Evolutionary conservation across 1,140 invertebrate genomes (phyloP).

Genomic region (Andrena cerasifolii): DNA sequence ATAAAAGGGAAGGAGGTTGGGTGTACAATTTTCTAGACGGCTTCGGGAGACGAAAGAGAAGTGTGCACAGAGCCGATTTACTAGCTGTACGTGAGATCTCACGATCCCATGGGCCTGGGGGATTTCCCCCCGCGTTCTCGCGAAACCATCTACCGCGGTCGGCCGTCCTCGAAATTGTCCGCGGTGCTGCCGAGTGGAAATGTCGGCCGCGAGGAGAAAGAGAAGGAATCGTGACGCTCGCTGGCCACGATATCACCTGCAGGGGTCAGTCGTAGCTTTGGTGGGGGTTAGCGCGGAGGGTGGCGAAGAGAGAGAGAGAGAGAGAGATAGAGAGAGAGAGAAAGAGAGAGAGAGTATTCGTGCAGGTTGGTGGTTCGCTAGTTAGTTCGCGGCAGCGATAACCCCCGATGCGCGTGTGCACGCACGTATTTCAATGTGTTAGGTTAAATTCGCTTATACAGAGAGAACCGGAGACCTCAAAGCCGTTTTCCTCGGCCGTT

Average conservation of each 20-base stretch:
- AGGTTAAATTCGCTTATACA: constrained; percentile 30
- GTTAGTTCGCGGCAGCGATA: constrained; percentile 44
- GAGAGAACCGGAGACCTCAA: constrained; percentile 18
- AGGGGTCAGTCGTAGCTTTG: not conserved
- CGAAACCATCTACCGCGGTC: too few relatives aligned
- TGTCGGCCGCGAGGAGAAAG: not conserved
- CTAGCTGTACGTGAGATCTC: too few relatives aligned
- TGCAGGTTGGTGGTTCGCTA: constrained; percentile 36
- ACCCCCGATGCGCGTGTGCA: constrained; percentile 32
- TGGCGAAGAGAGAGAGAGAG: constrained; percentile 3
- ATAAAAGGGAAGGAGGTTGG: too few relatives aligned
- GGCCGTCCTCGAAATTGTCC: constrained; percentile 5
- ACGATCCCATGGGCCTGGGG: too few relatives aligned
- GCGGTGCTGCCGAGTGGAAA: not conserved
- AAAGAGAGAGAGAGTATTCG: constrained; percentile 23
- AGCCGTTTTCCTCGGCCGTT: constrained; percentile 66
- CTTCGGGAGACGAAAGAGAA: too few relatives aligned
- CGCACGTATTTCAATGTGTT: constrained; percentile 11
- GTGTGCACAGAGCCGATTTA: too few relatives aligned
- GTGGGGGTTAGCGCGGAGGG: constrained; percentile 28
- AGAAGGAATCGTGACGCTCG: not conserved
- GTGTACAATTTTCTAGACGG: too few relatives aligned
- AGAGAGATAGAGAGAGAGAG: too few relatives aligned
- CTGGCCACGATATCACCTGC: constrained; percentile 33
- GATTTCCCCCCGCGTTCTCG: too few relatives aligned